Evolutionary conservation across 1,140 invertebrate species (phyloP).

Genomic region (Babylonia areolata): DNA sequence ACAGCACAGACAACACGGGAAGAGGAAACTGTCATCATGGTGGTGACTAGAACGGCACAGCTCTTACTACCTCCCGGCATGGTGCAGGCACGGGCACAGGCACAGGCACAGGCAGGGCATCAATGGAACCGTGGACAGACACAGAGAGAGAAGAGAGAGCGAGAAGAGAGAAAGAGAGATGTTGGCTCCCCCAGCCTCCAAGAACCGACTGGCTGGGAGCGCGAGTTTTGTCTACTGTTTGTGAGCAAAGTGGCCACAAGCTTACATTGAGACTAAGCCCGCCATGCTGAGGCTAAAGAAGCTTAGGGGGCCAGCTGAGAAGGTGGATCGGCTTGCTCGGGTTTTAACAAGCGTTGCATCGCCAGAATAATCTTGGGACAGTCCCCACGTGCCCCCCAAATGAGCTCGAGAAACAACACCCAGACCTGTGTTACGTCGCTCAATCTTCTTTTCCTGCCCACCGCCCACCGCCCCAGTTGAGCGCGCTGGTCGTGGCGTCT

Average conservation of each 20-base stretch:
- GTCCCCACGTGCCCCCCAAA: background rate
- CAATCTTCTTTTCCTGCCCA: background rate
- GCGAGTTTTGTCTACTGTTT: slow-evolving; percentile 27
- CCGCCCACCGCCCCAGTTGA: background rate
- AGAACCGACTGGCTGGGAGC: slow-evolving; percentile 13
- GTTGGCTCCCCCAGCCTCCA: background rate
- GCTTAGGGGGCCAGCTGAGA: slow-evolving; percentile 22
- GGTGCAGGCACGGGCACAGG: too few species aligned
- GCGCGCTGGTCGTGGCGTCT: background rate
- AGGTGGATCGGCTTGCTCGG: slow-evolving; percentile 23
- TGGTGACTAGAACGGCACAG: too few species aligned
- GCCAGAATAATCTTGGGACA: slow-evolving; percentile 5
- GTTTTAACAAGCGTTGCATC: slow-evolving; percentile 29
- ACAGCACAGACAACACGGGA: too few species aligned
- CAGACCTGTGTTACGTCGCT: background rate
- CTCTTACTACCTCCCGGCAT: too few species aligned
- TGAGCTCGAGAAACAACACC: slow-evolving; percentile 5
- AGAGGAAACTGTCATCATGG: too few species aligned
- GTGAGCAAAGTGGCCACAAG: slow-evolving; percentile 14
- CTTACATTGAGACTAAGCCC: slow-evolving; percentile 13
- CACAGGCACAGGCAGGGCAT: too few species aligned
- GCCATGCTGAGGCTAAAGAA: slow-evolving; percentile 19
- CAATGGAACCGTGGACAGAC: too few species aligned
- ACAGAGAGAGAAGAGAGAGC: too few species aligned
- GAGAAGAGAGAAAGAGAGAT: background rate